Evolutionary conservation across 2,113 vertebrate genomes (phyloP), one percentile per base, ranked within the genome.

Genomic region (Holacanthus passer): DNA sequence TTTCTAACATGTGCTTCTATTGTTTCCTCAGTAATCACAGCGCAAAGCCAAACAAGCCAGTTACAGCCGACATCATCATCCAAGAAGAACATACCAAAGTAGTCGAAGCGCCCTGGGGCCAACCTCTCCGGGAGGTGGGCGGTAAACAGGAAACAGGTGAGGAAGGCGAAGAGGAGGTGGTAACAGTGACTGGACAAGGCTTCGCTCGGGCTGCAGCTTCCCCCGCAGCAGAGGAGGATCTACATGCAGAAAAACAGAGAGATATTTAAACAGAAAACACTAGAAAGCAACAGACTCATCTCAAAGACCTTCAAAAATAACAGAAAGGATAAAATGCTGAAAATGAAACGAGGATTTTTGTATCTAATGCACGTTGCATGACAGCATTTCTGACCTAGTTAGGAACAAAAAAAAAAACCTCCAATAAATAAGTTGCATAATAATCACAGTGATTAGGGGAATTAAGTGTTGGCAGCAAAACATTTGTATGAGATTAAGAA

Each of bases 41-140:
- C n/a, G n/a, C n/a, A n/a, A n/a, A n/a, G n/a, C n/a, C n/a, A n/a
- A n/a, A n/a, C n/a, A 48, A 41, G 20, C 10, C 27, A n/a, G 6
- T 48, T 43, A 32, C 12, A 17, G 5, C 16, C 45, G 13, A 45
- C 17, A 13, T 16, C 19, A 63, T 5, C 35, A 37, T 4, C 24
- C 31, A 22, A 1, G 0, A 41, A 24, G 62, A 29, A 83, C 87
- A 2, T 91, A 96, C 95, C 95, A 7, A 94, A 86, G 90, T 95
- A 96, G 92, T 96, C 96, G 2, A 96, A 96, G 89, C 95, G 93
- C 0, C 96, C 96, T 0, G 96, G 96, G 0, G 96, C 96, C 90
- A 96, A 83, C 58, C 95, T 94, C 92, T 96, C 89, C 0, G 96
- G 96, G 17, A 96, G 91, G 81, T 95, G 96, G 7, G 95, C 92